Evolutionary conservation across 1,140 invertebrate species (phyloP).

Genomic region (Mercenaria mercenaria): DNA sequence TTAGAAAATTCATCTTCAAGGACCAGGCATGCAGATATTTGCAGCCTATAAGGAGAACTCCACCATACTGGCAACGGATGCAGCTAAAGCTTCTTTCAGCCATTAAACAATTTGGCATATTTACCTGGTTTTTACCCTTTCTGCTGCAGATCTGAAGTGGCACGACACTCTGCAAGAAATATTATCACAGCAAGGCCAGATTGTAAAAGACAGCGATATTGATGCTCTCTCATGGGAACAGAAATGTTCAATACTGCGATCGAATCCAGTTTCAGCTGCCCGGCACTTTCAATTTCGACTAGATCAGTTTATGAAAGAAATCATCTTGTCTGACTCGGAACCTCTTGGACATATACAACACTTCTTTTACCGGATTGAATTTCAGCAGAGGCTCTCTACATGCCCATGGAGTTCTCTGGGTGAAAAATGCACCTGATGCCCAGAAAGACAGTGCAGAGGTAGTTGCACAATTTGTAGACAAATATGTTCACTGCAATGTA

Average conservation of each 20-base stretch:
- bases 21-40: not conserved
- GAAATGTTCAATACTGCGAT: conserved; percentile 29
- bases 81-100: conserved; percentile 70
- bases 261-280: conserved; percentile 69
- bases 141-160: conserved; percentile 40
- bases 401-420: conserved; percentile 85
- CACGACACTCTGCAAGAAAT: conserved; percentile 21
- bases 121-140: conserved; percentile 65
- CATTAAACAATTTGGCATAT: conserved; percentile 63
- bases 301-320: conserved; percentile 50
- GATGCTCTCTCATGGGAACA: conserved; percentile 16
- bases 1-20: conserved; percentile 25
- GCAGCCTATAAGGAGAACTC: conserved; percentile 45
- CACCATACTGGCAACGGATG: conserved; percentile 68
- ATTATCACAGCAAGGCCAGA: not conserved
- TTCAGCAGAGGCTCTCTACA: conserved; percentile 86
- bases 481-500: conserved; percentile 57
- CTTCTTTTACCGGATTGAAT: conserved; percentile 83
- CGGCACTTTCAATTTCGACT: conserved; percentile 66
- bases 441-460: conserved; percentile 24
- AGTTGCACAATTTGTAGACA: conserved; percentile 66
- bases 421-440: conserved; percentile 81
- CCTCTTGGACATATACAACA: conserved; percentile 71
- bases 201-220: not conserved
- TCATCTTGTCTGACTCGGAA: conserved; percentile 12